Evolutionary conservation across 1,140 invertebrate species (phyloP).

Genomic region (Brachionus sp.): DNA sequence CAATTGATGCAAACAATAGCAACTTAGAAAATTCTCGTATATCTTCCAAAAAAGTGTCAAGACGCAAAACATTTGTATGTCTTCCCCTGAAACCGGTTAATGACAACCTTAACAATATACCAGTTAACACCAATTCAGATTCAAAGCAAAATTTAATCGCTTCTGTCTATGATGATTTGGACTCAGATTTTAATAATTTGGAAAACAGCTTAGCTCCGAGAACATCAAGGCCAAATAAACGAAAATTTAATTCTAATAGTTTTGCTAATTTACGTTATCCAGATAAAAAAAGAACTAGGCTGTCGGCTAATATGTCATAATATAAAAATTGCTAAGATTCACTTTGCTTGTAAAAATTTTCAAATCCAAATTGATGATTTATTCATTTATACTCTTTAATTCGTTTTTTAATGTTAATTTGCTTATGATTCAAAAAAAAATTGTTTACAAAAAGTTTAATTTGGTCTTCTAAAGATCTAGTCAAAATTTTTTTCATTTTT

Average conservation of each 20-base stretch:
- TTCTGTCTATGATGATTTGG: background rate
- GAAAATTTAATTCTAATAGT: slow-evolving; percentile 6
- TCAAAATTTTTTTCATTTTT: background rate
- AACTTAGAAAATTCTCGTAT: background rate
- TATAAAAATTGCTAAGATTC: background rate
- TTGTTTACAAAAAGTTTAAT: background rate
- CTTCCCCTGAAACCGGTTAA: background rate
- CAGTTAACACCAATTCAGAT: background rate
- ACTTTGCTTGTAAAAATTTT: background rate
- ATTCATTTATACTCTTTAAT: background rate
- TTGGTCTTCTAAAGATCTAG: background rate
- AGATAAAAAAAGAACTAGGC: background rate
- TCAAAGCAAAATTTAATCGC: background rate
- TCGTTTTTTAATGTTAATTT: background rate
- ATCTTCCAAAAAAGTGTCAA: background rate
- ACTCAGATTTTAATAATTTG: background rate
- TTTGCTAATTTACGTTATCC: background rate
- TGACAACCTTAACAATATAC: slow-evolving; percentile 3
- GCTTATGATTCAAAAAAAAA: background rate
- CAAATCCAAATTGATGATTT: background rate
- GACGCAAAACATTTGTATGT: background rate
- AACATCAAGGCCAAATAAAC: background rate
- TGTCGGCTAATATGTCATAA: background rate
- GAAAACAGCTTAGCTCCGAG: background rate
- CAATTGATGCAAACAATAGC: background rate